These are phyloP conservation scores for Tholera decimalis DNA, from an alignment of 2,888 invertebrate genomes.

Conservation along the genomic window DNA sequence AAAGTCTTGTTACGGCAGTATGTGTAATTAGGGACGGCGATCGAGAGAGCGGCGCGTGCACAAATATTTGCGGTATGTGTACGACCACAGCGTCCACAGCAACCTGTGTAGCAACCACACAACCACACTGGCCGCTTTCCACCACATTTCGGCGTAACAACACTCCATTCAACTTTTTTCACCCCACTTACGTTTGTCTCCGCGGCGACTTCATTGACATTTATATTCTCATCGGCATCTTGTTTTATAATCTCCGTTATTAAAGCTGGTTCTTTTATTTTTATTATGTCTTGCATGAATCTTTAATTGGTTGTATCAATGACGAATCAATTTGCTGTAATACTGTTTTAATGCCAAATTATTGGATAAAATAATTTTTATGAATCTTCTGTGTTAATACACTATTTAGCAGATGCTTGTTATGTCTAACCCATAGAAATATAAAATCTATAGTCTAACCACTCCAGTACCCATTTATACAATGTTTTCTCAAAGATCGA, in stretches of 20 bases:
- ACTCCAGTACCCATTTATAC: conserved; percentile 21
- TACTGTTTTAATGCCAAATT: conserved; percentile 26
- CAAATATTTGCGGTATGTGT: conserved; percentile 56
- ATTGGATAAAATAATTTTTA: conserved; percentile 3
- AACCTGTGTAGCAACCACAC: conserved; percentile 48
- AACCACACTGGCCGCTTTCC: conserved; percentile 64
- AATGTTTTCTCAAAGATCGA: conserved; percentile 21
- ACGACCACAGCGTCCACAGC: background rate
- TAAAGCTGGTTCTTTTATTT: conserved; percentile 26
- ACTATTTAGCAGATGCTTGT: conserved; percentile 15
- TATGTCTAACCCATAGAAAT: too few species aligned
- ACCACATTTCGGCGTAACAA: conserved; percentile 65
- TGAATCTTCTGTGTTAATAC: conserved; percentile 24
- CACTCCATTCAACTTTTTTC: conserved; percentile 67
- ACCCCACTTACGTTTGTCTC: conserved; percentile 47
- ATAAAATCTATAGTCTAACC: too few species aligned
- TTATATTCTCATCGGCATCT: conserved; percentile 50
- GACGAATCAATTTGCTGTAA: conserved; percentile 34
- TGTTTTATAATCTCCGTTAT: conserved; percentile 45
- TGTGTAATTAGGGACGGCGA: conserved; percentile 53
- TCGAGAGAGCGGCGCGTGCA: conserved; percentile 59
- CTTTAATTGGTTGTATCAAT: conserved; percentile 46
- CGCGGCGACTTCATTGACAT: conserved; percentile 58
- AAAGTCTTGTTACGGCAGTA: conserved; percentile 38
- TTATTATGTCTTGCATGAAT: conserved; percentile 28